A percentile compares a stretch with the other conserved stretches of the same genome.
Evolutionary conservation across 2,888 invertebrate genomes (phyloP).

Genomic region (Pycnomerus fuliginosus): DNA sequence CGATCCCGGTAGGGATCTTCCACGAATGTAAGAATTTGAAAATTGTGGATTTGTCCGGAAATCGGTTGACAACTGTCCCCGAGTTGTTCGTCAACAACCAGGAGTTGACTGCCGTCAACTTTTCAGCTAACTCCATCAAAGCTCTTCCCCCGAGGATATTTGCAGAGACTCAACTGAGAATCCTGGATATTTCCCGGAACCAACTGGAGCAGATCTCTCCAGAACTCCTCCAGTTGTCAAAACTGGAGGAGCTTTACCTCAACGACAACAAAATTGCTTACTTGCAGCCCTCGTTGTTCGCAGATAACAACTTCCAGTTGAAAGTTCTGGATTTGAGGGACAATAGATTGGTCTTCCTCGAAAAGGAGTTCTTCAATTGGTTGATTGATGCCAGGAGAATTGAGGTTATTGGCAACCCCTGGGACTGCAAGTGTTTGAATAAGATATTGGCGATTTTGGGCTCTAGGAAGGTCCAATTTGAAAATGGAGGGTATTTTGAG

Average conservation of each 20-base stretch:
- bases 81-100: not conserved
- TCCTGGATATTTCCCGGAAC: slow-evolving; percentile 33
- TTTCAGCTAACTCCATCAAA: slow-evolving; percentile 28
- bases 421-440: slow-evolving; percentile 33
- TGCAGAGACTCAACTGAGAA: slow-evolving; percentile 23
- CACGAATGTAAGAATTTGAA: not conserved
- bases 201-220: slow-evolving; percentile 14
- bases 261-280: slow-evolving; percentile 29
- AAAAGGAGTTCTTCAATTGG: slow-evolving; percentile 28
- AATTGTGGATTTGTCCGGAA: not conserved
- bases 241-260: slow-evolving; percentile 24
- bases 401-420: slow-evolving; percentile 33
- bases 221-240: slow-evolving; percentile 23
- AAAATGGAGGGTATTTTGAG: no score
- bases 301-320: slow-evolving; percentile 23
- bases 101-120: slow-evolving; percentile 27
- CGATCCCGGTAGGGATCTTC: not conserved
- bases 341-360: slow-evolving; percentile 31
- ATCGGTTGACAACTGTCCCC: not conserved
- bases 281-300: slow-evolving; percentile 27
- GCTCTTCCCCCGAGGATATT: slow-evolving; percentile 27
- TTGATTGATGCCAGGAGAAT: slow-evolving; percentile 26
- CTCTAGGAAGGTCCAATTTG: slow-evolving; percentile 20
- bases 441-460: slow-evolving; percentile 21
- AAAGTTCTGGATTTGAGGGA: slow-evolving; percentile 28